A percentile compares a stretch with the other conserved stretches of the same genome.
Conservation (phyloP, 92 coral and sea anemone genomes). For the Phenganax marumi region DNA sequence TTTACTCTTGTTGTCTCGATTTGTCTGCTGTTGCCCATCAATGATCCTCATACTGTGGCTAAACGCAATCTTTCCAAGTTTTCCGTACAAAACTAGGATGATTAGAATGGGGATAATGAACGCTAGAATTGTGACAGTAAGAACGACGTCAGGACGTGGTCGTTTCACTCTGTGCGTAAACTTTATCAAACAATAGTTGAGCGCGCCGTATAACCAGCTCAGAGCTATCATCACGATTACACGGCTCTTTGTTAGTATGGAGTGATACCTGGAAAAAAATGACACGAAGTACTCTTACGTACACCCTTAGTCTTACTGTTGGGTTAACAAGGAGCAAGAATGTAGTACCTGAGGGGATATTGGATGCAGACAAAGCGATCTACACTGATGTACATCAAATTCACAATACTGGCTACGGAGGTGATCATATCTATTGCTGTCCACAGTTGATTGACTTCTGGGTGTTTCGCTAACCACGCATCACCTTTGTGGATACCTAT, state of each 20-base stretch:
- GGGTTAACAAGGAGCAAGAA: not conserved
- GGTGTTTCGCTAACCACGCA: not conserved
- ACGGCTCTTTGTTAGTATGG: slow-evolving; percentile 8
- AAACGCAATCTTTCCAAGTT: slow-evolving; percentile 23
- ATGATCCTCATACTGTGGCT: slow-evolving; percentile 32
- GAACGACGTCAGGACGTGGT: slow-evolving; percentile 21
- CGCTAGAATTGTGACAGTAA: slow-evolving; percentile 12
- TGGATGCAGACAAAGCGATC: slow-evolving; percentile 41
- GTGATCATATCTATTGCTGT: slow-evolving; percentile 31
- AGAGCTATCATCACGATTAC: slow-evolving; percentile 9
- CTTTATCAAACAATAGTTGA: slow-evolving; percentile 15
- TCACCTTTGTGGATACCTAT: not conserved
- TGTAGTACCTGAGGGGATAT: slow-evolving; percentile 24
- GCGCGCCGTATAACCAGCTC: slow-evolving; percentile 26
- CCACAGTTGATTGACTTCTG: slow-evolving; percentile 16
- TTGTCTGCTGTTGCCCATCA: not conserved
- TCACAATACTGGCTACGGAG: slow-evolving; percentile 31
- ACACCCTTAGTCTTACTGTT: not conserved
- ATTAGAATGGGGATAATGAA: slow-evolving; percentile 26
- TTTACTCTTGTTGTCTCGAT: not conserved
- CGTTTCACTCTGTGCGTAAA: not conserved
- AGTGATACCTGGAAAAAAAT: slow-evolving; percentile 6
- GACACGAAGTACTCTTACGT: not conserved
- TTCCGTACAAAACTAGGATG: slow-evolving; percentile 15
- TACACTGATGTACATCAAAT: slow-evolving; percentile 31